A percentile compares a stretch with the other conserved stretches of the same genome.
Conservation (phyloP, 2,797 vertebrate genomes). For the Heterohyrax brucei region DNA sequence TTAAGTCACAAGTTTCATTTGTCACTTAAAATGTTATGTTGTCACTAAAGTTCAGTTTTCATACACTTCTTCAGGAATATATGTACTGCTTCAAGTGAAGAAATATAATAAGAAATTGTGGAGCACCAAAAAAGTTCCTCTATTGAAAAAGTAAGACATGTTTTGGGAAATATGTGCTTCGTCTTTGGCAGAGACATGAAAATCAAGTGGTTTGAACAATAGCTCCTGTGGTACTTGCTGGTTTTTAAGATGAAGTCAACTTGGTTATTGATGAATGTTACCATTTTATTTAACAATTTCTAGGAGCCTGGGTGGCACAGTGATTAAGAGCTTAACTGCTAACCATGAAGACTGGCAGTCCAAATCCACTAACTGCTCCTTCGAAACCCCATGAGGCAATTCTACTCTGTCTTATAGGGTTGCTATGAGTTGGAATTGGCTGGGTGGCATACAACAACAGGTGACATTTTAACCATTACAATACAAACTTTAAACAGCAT, state of each 20-base stretch:
- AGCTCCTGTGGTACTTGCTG: background rate
- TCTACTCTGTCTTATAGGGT: too few relatives aligned
- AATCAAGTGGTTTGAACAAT: conserved; percentile 14
- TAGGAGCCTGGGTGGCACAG: background rate
- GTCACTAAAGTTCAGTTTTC: conserved; percentile 11
- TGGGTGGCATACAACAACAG: too few relatives aligned
- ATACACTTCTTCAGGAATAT: conserved; percentile 23
- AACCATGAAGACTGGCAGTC: too few relatives aligned
- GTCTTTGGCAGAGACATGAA: background rate
- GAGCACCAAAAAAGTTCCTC: background rate
- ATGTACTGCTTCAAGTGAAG: background rate
- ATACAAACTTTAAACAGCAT: conserved; percentile 39
- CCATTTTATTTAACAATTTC: conserved; percentile 60
- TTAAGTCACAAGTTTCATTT: conserved; percentile 40
- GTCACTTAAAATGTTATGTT: conserved; percentile 56
- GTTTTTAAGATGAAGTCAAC: conserved; percentile 30
- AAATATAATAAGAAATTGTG: conserved; percentile 25
- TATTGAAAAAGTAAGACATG: conserved; percentile 34
- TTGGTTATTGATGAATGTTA: background rate
- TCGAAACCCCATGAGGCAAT: too few relatives aligned
- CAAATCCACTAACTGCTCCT: too few relatives aligned
- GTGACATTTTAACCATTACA: conserved; percentile 24
- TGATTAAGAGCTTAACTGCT: too few relatives aligned
- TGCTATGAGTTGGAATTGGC: too few relatives aligned
- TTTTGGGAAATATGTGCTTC: background rate